These are phyloP conservation scores for Tupaia tana DNA, from an alignment of 2,113 vertebrate genomes.

Conservation along the genomic window DNA sequence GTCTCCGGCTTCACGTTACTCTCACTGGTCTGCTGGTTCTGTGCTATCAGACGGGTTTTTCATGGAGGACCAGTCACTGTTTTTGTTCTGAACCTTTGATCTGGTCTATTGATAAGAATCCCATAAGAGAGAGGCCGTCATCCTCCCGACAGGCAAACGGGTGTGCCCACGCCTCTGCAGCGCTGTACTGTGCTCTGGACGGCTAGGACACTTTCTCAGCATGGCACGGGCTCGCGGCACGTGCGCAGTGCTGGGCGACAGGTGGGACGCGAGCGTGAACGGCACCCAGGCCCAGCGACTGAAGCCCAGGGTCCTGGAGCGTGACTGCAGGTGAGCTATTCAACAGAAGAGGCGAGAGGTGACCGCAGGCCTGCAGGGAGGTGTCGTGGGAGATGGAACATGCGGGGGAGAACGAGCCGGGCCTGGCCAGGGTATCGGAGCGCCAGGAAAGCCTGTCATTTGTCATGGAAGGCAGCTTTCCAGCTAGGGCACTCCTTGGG, in stretches of 20 bases:
- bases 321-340: neutral
- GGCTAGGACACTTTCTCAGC: slow-evolving; percentile 27
- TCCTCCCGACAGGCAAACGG: neutral
- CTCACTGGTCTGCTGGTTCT: slow-evolving; percentile 58
- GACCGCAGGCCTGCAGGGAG: slow-evolving; percentile 80
- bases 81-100: slow-evolving; percentile 72
- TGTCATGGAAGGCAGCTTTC: slow-evolving; percentile 61
- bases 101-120: slow-evolving; percentile 62
- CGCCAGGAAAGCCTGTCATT: slow-evolving; percentile 52
- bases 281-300: too few species aligned
- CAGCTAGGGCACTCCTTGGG: slow-evolving; percentile 45
- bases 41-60: slow-evolving; percentile 27
- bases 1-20: slow-evolving; percentile 38
- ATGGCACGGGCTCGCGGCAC: neutral
- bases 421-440: neutral
- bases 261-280: neutral
- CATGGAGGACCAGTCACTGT: slow-evolving; percentile 51
- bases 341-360: slow-evolving; percentile 83
- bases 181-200: neutral
- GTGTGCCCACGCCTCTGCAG: neutral
- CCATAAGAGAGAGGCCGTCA: slow-evolving; percentile 3
- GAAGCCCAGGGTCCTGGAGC: slow-evolving; percentile 1
- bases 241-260: neutral
- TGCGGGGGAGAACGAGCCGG: slow-evolving; percentile 68
- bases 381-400: slow-evolving; percentile 77